Evolutionary conservation across 2,113 vertebrate genomes (phyloP), one percentile per base, ranked within the genome.

Genomic region (Ariopsis seemanni): DNA sequence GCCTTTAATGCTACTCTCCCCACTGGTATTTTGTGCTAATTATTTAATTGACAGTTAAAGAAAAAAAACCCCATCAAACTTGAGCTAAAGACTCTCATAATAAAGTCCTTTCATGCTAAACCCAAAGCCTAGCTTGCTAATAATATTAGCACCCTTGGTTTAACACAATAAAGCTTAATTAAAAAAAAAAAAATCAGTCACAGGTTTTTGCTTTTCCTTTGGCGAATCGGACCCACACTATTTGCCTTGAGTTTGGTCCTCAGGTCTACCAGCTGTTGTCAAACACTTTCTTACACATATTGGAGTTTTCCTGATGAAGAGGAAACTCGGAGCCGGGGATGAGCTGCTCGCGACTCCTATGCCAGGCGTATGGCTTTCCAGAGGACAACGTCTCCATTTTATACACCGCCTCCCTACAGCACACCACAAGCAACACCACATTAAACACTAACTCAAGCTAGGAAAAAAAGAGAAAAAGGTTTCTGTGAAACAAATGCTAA

Each of bases 221-320:
- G 7, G 10, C 50, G 42, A 58, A 42, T 17, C 15, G 10, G 50
- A n/a, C 15, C 53, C 67, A 72, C 2, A 15, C 22, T 27, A 15
- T 79, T 30, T 22, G 85, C 42, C 8, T 48, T 5, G 25, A 25
- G 48, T 6, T 57, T 15, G 1, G 7, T 18, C 9, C 30, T 72
- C 34, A 50, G 79, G 30, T 92, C 88, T 95, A 96, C 93, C 93
- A 95, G 90, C 94, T 95, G 0, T 94, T 92, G 58, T 95, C 92
- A 0, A 98, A 97, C 85, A 97, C 97, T 89, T 89, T 93, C 86
- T 94, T 98, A 95, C 98, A 99, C 98, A 98, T 99, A 91, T 98
- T 94, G 1, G 98, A 98, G 94, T 99, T 99, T 87, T 99, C 97
- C 90, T 97, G 97, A 89, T 99, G 97, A 82, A 99, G 97, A 15